Percentiles rank a stretch among this genome's conserved stretches.
Conservation (phyloP, 2,797 vertebrate genomes). For the Brachyalestes nurse region DNA sequence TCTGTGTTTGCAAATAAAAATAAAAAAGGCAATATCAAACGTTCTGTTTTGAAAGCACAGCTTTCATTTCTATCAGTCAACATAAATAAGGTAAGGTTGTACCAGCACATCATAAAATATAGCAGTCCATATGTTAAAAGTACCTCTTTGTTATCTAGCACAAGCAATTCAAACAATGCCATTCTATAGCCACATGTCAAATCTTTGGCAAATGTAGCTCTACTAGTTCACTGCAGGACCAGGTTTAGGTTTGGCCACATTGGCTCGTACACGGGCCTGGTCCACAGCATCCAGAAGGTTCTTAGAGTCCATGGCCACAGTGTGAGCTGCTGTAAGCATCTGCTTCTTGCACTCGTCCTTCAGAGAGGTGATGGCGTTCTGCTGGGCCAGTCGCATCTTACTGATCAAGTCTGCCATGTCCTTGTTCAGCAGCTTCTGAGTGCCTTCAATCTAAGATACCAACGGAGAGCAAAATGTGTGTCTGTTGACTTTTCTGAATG, state of each 20-base stretch:
- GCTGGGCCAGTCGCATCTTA: slow-evolving; percentile 88
- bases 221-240: not conserved
- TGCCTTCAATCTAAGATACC: slow-evolving; percentile 80
- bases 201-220: not conserved
- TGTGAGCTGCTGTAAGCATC: slow-evolving; percentile 85
- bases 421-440: slow-evolving; percentile 86
- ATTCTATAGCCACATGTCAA: not conserved
- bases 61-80: slow-evolving; percentile 23
- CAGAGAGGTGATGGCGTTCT: slow-evolving; percentile 85
- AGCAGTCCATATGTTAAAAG: not conserved
- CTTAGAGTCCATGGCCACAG: slow-evolving; percentile 87
- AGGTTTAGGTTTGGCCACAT: slow-evolving; percentile 74
- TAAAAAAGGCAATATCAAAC: slow-evolving; percentile 5
- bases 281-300: slow-evolving; percentile 85
- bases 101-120: not conserved
- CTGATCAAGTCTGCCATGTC: slow-evolving; percentile 84
- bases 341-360: slow-evolving; percentile 86
- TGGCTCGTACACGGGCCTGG: slow-evolving; percentile 81
- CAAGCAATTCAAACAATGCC: not conserved
- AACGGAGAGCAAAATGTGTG: not conserved
- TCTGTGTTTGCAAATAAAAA: not conserved
- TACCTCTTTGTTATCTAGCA: not conserved
- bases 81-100: slow-evolving; percentile 38
- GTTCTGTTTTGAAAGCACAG: slow-evolving; percentile 40
- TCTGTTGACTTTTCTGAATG: not conserved